Evolutionary conservation across 1,140 invertebrate genomes (phyloP), one percentile per base, ranked within the genome.

Genomic region (Sinonovacula constricta): DNA sequence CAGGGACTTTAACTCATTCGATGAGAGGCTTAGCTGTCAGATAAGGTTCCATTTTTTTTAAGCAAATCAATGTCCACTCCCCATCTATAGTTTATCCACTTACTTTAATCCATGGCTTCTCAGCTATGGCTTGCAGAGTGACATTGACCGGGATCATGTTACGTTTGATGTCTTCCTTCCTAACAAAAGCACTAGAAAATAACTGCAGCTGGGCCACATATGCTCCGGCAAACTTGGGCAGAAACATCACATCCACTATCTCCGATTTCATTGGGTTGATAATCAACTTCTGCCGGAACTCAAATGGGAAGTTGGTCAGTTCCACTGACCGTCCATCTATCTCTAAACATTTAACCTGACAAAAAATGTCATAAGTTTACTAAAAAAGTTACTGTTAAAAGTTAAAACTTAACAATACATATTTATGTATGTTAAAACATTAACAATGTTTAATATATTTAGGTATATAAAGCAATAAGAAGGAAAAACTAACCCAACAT

Each of bases 81-180:
- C n/a, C n/a, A n/a, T n/a, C n/a, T n/a, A n/a, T n/a, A n/a, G n/a
- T n/a, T n/a, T n/a, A n/a, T n/a, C n/a, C n/a, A 49, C 33, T 12
- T 62, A 87, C 85, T 77, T 83, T 77, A 24, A 87, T 85, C 45
- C 77, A 78, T 2, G 85, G 86, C 4, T 59, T 70, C 51, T 87
- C 86, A 18, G 86, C 80, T 2, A 83, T 76, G 51, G 81, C 86
- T 34, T 80, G 76, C 7, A 87, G 26, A 3, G 79, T 82, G 26
- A 87, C 67, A n/a, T 84, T 68, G 12, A 62, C 59, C 1, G 82
- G 83, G 18, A 78, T 68, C 12, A 68, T 30, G 24, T 72, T 60
- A 4, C n/a, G n/a, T 10, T 24, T 14, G 3, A 78, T 22, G 2
- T 76, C 51, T 2, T 34, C 24, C 18, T 83, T 68, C 30, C 63